Evolutionary conservation across 2,113 vertebrate species (phyloP), one percentile per base, ranked within the genome.

Genomic region (Kryptolebias marmoratus): DNA sequence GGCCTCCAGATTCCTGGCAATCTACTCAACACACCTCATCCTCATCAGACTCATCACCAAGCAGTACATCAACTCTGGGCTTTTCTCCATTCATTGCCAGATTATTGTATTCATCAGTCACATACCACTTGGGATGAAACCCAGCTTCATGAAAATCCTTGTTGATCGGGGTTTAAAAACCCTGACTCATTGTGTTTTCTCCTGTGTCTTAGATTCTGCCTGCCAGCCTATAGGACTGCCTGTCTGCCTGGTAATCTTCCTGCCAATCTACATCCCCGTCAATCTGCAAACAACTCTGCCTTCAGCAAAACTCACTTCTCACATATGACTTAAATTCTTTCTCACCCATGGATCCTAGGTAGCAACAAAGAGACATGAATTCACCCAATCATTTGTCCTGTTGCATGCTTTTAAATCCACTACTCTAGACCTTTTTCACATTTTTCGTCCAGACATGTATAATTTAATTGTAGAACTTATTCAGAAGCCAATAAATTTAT

Each of bases 11-110:
- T 55, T 22, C 27, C 54, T 55, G 27, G 28, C 54, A 55, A 55
- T 55, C 11, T 55, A 55, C 28, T 22, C 27, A 22, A 55, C 54
- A 55, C 54, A 55, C 27, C 13, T 28, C 27, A 59, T 59, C 18
- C 31, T 36, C 56, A 59, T 59, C 32, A 59, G 16, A 16, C 30
- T 58, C 14, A 39, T 58, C 56, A 58, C 30, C 31, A 58, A 58
- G 56, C 31, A 36, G 16, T 11, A 22, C 18, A 36, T 36, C 31
- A 11, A 18, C 31, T 36, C 31, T 36, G 30, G 56, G 31, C 55
- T 57, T 57, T 32, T 58, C 31, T 58, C 31, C 56, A 58, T 18
- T 58, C 31, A 58, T 39, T 58, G 30, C 8, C 9, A 58, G 5
- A 58, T 32, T 58, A 11, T 54, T 58, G 15, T 32, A 18, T 58